Percentiles rank a stretch among this genome's conserved stretches.
These are phyloP conservation scores for Drosophila setosimentum DNA, from an alignment of 2,888 invertebrate genomes.

Conservation along the genomic window DNA sequence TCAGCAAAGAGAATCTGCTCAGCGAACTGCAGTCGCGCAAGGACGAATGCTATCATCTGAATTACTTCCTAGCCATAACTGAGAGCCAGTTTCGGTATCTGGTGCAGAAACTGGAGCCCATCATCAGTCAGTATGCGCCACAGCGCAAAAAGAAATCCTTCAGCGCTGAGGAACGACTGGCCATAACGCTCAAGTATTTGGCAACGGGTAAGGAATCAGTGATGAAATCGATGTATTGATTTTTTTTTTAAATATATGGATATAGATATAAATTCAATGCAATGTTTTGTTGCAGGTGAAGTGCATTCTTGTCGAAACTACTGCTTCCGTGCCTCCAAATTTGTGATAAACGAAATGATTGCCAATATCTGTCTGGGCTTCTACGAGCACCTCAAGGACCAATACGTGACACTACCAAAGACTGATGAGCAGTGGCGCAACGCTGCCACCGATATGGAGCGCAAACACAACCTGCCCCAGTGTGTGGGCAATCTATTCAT, in stretches of 20 bases:
- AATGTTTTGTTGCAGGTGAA: constrained; percentile 73
- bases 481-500: constrained; percentile 82
- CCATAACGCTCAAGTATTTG: constrained; percentile 84
- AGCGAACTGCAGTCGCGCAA: constrained; percentile 83
- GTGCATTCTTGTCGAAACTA: constrained; percentile 84
- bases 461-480: constrained; percentile 80
- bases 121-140: constrained; percentile 83
- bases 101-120: constrained; percentile 82
- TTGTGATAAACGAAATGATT: constrained; percentile 85
- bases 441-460: constrained; percentile 80
- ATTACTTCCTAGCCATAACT: constrained; percentile 84
- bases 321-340: constrained; percentile 84
- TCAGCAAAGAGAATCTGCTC: constrained; percentile 82
- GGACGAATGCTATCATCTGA: constrained; percentile 83
- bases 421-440: constrained; percentile 83
- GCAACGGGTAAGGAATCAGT: constrained; percentile 81
- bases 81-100: constrained; percentile 83
- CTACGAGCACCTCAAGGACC: constrained; percentile 83
- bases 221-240: background rate
- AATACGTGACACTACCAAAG: constrained; percentile 83
- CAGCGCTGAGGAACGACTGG: constrained; percentile 83
- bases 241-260: background rate
- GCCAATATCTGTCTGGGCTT: constrained; percentile 84
- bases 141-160: constrained; percentile 84
- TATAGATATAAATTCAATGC: constrained; percentile 3